Evolutionary conservation across 2,797 vertebrate species (phyloP), one percentile per base, ranked within the genome.

Genomic region (Chaetodon trifasciatus): DNA sequence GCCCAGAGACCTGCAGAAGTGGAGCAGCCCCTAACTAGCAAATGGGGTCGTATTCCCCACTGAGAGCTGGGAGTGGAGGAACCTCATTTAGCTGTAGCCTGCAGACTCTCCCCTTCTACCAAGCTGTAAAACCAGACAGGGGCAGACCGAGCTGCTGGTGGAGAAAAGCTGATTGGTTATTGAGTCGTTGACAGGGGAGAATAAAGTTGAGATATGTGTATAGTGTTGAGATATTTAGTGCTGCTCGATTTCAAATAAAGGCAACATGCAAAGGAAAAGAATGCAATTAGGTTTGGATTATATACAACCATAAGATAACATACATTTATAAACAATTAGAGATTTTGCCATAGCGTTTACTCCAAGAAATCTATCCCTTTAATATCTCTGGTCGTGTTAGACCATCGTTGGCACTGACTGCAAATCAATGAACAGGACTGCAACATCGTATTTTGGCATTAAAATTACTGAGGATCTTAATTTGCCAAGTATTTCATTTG

Each of bases 1-100:
- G 88, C 92, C 89, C 87, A 92, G 92, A 93, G 94, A 94, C 91
- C 60, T 39, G 79, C 76, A 88, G 89, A 95, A 94, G 87, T 94
- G 82, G 93, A 94, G 91, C 94, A 93, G 81, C 91, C 91, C 90
- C 84, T 84, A 89, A 89, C 90, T 82, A 85, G 89, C 92, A 94
- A 96, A 96, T 95, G 94, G 94, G 94, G 93, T 94, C 80, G 90
- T 93, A 95, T 95, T 95, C 95, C 94, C 94, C 87, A 91, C 94
- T 92, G 95, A 94, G 90, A 89, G 81, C 82, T 79, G 89, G 57
- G 82, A 90, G 87, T 89, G 90, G 89, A 93, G 92, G 92, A 95
- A 95, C 92, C 94, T 95, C 92, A 96, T 94, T 96, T 95, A 95
- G 91, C 86, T 88, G 88, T 93, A 92, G 95, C 95, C 94, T 88